phyloP scores from a whole-genome alignment of 2,888 invertebrate species.

The Xestobium rufovillosum region DNA sequence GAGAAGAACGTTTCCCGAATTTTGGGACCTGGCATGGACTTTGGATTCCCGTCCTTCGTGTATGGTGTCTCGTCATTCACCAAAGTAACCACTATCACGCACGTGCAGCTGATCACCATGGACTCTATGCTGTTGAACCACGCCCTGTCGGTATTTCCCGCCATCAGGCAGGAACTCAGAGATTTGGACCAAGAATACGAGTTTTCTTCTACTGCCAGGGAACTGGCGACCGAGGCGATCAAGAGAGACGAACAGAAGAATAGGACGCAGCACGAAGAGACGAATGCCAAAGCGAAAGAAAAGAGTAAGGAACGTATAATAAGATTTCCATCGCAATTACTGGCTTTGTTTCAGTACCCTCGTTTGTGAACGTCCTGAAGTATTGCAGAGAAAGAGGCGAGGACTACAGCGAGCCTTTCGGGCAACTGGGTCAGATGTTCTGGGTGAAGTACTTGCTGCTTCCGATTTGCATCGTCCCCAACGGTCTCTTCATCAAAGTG shows the following conservation, averaged over 20 bases:
- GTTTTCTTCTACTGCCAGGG: no score
- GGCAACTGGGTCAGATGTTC: constrained; percentile 25
- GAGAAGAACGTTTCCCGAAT: not conserved
- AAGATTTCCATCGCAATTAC: no score
- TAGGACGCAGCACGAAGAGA: no score
- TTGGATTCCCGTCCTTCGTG: not conserved
- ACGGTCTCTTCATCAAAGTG: constrained; percentile 28
- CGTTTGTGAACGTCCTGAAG: constrained; percentile 25
- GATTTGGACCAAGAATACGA: no score
- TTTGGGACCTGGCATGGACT: not conserved
- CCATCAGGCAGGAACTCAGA: constrained; percentile 42
- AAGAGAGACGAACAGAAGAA: no score
- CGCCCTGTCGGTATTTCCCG: constrained; percentile 46
- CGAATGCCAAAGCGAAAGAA: constrained; percentile 7
- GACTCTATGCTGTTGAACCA: constrained; percentile 28
- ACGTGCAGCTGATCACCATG: constrained; percentile 41
- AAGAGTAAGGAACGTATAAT: no score
- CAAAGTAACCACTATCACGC: constrained; percentile 46
- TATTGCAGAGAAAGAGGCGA: constrained; percentile 24
- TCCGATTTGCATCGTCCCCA: constrained; percentile 31
- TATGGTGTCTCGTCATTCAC: constrained; percentile 19
- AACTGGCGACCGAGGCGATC: no score
- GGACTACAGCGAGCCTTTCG: constrained; percentile 24
- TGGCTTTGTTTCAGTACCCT: constrained; percentile 20
- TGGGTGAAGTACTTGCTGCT: constrained; percentile 27